Conservation (phyloP, 92 coral and sea anemone genomes). For the Micromussa lordhowensis region DNA sequence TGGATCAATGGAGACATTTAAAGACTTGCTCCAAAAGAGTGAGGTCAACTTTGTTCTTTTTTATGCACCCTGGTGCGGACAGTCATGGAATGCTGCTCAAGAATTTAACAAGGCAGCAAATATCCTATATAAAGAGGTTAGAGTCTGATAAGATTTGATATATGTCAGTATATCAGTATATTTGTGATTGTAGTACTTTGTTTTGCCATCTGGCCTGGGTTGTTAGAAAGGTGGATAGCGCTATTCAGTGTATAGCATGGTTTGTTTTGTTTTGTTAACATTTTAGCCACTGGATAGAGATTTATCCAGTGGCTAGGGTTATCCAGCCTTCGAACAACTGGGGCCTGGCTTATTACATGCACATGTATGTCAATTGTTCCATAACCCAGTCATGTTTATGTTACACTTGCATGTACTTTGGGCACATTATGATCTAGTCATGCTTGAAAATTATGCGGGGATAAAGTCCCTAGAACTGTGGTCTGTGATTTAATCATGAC, state of each 20-base stretch:
- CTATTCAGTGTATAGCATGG: too few species aligned
- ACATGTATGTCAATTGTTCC: not conserved
- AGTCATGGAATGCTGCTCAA: constrained; percentile 73
- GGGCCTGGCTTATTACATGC: not conserved
- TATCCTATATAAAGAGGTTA: constrained; percentile 77
- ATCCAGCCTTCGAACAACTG: too few species aligned
- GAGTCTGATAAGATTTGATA: not conserved
- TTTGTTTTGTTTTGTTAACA: too few species aligned
- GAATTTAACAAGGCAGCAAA: constrained; percentile 82
- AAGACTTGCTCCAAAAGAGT: constrained; percentile 49
- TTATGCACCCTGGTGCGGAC: constrained; percentile 98
- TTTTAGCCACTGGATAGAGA: too few species aligned
- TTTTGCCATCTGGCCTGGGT: not conserved
- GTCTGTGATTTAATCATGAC: too few species aligned
- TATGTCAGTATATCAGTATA: not conserved
- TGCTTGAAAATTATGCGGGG: not conserved
- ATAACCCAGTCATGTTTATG: not conserved
- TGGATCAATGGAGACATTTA: constrained; percentile 87
- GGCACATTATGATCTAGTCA: not conserved
- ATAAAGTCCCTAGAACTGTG: not conserved
- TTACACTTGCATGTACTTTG: too few species aligned
- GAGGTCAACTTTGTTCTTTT: constrained; percentile 79
- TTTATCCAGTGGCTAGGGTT: too few species aligned
- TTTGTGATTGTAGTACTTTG: not conserved
- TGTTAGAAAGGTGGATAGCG: too few species aligned